These are phyloP conservation scores for Luscinia megarhynchos DNA, from an alignment of 2,797 vertebrate species.

Conservation along the genomic window DNA sequence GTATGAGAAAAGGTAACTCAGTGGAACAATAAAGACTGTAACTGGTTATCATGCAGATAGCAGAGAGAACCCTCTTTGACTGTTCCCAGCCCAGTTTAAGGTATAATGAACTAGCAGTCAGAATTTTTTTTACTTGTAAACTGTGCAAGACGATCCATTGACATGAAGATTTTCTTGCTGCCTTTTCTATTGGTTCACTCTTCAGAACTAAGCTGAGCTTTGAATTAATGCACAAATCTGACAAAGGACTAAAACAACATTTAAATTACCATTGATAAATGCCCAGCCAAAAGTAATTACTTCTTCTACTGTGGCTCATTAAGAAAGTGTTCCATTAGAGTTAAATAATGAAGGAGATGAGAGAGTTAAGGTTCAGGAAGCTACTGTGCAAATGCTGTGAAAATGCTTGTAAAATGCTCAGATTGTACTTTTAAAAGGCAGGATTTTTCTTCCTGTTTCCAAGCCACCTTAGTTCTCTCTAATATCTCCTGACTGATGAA, in stretches of 20 bases:
- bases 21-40: background rate
- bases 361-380: background rate
- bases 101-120: background rate
- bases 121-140: background rate
- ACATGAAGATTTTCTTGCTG: background rate
- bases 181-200: background rate
- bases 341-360: slow-evolving; percentile 51
- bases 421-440: background rate
- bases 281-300: slow-evolving; percentile 9
- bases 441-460: background rate
- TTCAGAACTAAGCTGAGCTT: background rate
- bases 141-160: background rate
- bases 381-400: background rate
- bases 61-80: background rate
- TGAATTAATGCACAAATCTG: slow-evolving; percentile 39
- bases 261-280: slow-evolving; percentile 28
- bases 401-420: background rate
- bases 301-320: background rate
- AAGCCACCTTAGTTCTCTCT: background rate
- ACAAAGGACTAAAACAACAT: slow-evolving; percentile 12
- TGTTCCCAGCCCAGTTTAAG: background rate
- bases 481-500: background rate
- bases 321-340: slow-evolving; percentile 16
- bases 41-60: background rate
- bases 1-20: background rate